Base-by-base conservation (phyloP, 2,888 invertebrate species). In the Coremacera marginata region DNA sequence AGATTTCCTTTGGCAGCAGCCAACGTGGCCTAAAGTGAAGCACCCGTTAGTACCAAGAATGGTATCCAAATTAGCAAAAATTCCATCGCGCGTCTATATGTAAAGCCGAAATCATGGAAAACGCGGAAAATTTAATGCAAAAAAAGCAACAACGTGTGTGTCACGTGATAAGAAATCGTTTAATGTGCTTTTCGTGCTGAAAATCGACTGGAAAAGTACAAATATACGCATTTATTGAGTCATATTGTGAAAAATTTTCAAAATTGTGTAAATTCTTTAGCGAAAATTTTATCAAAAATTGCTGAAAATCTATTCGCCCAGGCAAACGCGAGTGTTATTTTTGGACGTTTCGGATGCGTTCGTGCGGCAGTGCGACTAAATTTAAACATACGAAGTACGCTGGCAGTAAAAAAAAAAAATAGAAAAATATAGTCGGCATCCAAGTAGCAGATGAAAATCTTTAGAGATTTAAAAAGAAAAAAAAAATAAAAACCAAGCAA, bases 251-350 rank as follows among this genome's bases (percentile, higher is more conserved):
- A 80, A 76, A 65, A 37, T 62, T 55, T 67, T 70, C 63, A 49
- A 73, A 78, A 82, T 81, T 83, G 82, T 82, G 84, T 83, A 84
- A 75, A 67, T 75, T 55, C 44, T 75, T 78, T 34, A 68, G 73
- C 77, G 78, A 79, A 85, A 80, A 81, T 84, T 81, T 76, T 80
- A 52, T 71, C 71, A 80, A 84, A 84, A 84, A 82, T 81, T 82
- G 83, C 81, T 49, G 78, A 82, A 84, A 83, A 78, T 37, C 52
- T 79, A 82, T 81, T 84, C 83, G 87, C 86, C 86, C 86, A 87
- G 86, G 84, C 84, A 85, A 84, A 82, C 82, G 84, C 85, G 84
- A 84, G 85, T 86, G 86, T 85, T 87, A 87, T 87, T 87, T 87
- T 87, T 87, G 86, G 86, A 85, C 80, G 81, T 77, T 78, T 82